Base-by-base conservation (phyloP, 2,797 vertebrate genomes). In the Diplodus sargus region DNA sequence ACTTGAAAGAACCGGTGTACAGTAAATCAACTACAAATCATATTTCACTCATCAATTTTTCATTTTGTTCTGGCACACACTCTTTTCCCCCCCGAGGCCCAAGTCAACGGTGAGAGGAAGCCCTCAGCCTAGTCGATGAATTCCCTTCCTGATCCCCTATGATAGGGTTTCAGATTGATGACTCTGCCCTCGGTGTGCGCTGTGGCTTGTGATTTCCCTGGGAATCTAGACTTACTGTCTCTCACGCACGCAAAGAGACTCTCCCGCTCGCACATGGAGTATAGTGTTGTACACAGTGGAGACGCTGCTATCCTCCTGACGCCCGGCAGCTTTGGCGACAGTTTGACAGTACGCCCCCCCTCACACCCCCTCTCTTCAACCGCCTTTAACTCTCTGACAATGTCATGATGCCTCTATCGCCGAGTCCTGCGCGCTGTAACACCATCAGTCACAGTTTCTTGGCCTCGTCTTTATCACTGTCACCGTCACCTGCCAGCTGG, bases 121-220 rank as follows among this genome's bases (percentile, higher is more conserved):
- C 85, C 87, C 82, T 62, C 65, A 83, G 85, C 82, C 76, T 87
- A 83, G 93, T 90, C 78, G 83, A 95, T 92, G 87, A 85, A 83
- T 87, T 82, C 82, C 91, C 81, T 20, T 90, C 90, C 92, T 92
- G 92, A 86, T 93, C 85, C 20, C 0, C 70, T 0, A 14, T 88
- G 92, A 95, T 92, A 90, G 80, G 48, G 71, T 95, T 96, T 95
- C 95, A 94, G 86, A 94, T 93, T 94, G 93, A 94, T 90, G 92
- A 95, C 82, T 87, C 78, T 85, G 91, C 91, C 84, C 85, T 84
- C 86, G 52, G 79, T 74, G 74, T 87, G 81, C 79, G 75, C 83
- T 90, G 92, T 87, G 69, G 72, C 77, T 85, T 78, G 59, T 61
- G 76, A 87, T 88, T 93, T 89, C 93, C 84, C 52, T 65, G 93